These are phyloP conservation scores for Rhinichthys klamathensis DNA, from an alignment of 2,113 vertebrate genomes.

Conservation along the genomic window DNA sequence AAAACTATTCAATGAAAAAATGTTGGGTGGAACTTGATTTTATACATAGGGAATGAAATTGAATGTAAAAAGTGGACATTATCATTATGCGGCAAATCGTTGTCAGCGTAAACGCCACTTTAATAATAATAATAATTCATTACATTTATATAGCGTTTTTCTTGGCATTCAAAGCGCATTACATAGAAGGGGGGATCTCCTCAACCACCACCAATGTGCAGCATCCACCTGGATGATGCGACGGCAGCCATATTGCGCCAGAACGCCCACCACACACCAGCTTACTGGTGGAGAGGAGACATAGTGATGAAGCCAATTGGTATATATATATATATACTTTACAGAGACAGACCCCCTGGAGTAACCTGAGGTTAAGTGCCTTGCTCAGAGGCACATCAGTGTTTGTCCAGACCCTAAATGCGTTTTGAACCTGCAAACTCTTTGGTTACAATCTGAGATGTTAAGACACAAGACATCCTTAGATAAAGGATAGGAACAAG, in stretches of 20 bases:
- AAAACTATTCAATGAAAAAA: neutral
- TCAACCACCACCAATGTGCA: no score
- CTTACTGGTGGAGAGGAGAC: no score
- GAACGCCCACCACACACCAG: no score
- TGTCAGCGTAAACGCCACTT: neutral
- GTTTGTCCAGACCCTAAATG: neutral
- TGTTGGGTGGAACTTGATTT: neutral
- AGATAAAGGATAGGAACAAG: neutral
- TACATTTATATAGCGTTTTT: no score
- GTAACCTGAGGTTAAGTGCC: neutral
- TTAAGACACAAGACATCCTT: neutral
- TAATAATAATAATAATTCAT: no score
- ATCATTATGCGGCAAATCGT: neutral
- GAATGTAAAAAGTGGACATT: no score
- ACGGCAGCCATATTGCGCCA: no score
- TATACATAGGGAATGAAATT: neutral
- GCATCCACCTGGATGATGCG: no score
- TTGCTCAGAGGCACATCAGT: slow-evolving; percentile 13
- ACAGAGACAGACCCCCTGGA: neutral
- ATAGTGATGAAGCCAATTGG: no score
- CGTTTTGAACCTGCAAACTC: neutral
- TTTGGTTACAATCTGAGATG: neutral
- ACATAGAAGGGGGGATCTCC: no score
- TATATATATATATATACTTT: no score
- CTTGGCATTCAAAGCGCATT: no score